Conservation (phyloP, 2,113 vertebrate species). For the Epinephelus cyanopodus region DNA sequence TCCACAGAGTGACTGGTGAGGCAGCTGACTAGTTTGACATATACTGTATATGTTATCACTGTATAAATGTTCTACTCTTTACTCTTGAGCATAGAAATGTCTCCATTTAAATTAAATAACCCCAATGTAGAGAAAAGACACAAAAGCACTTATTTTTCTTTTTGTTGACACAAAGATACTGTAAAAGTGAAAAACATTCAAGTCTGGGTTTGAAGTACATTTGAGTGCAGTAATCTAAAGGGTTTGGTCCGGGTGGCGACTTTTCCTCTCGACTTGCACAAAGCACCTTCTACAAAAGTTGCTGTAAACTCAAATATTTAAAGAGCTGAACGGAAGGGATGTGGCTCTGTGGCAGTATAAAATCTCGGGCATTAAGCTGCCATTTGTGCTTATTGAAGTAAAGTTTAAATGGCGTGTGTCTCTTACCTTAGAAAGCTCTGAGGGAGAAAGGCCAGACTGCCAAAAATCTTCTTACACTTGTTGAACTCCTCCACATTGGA, state of each 20-base stretch:
- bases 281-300: constrained; percentile 11
- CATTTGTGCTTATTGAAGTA: not conserved
- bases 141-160: not conserved
- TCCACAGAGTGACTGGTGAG: not conserved
- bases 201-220: constrained; percentile 16
- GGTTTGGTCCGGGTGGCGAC: not conserved
- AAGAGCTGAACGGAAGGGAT: constrained; percentile 11
- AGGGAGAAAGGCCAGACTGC: constrained; percentile 91
- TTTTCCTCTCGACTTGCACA: constrained; percentile 2
- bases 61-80: not conserved
- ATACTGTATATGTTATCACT: not conserved
- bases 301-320: constrained; percentile 34
- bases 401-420: not conserved
- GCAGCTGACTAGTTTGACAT: not conserved
- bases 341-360: not conserved
- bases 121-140: not conserved
- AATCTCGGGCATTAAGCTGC: not conserved
- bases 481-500: constrained; percentile 90
- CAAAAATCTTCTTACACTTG: constrained; percentile 94
- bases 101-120: not conserved
- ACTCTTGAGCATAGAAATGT: not conserved
- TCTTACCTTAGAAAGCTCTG: constrained; percentile 91
- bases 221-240: not conserved
- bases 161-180: not conserved
- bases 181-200: not conserved